These are phyloP conservation scores for Nineta flava DNA, from an alignment of 2,888 invertebrate genomes.

Conservation along the genomic window DNA sequence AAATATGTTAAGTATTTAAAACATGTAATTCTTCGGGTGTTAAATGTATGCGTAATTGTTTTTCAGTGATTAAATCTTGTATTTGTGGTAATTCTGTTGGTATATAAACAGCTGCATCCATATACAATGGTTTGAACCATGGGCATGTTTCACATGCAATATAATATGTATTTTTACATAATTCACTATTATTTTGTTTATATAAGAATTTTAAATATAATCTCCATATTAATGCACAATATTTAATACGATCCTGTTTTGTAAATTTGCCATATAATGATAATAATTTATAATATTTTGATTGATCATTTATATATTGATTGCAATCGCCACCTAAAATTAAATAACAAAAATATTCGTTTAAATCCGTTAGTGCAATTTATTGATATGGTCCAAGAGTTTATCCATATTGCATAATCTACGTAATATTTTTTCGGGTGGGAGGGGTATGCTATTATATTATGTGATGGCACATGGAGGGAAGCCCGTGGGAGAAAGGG, in stretches of 20 bases:
- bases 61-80: slow-evolving; percentile 59
- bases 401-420: too few relatives aligned
- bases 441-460: too few relatives aligned
- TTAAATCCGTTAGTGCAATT: too few relatives aligned
- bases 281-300: slow-evolving; percentile 22
- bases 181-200: slow-evolving; percentile 23
- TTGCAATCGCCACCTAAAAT: slow-evolving; percentile 17
- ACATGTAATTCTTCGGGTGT: slow-evolving; percentile 60
- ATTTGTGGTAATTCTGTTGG: slow-evolving; percentile 48
- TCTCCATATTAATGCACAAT: slow-evolving; percentile 43
- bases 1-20: slow-evolving; percentile 29
- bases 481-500: too few relatives aligned
- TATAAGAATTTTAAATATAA: slow-evolving; percentile 41
- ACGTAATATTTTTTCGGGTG: too few relatives aligned
- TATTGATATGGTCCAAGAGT: too few relatives aligned
- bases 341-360: not conserved
- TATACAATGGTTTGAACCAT: slow-evolving; percentile 45
- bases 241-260: slow-evolving; percentile 22
- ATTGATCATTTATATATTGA: slow-evolving; percentile 16
- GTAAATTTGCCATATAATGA: slow-evolving; percentile 24
- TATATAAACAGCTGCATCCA: slow-evolving; percentile 46
- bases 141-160: slow-evolving; percentile 44
- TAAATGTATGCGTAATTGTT: slow-evolving; percentile 56
- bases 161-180: slow-evolving; percentile 30
- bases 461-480: too few relatives aligned